Base-by-base conservation (phyloP, 2,797 vertebrate species). In the Coendou prehensilis region DNA sequence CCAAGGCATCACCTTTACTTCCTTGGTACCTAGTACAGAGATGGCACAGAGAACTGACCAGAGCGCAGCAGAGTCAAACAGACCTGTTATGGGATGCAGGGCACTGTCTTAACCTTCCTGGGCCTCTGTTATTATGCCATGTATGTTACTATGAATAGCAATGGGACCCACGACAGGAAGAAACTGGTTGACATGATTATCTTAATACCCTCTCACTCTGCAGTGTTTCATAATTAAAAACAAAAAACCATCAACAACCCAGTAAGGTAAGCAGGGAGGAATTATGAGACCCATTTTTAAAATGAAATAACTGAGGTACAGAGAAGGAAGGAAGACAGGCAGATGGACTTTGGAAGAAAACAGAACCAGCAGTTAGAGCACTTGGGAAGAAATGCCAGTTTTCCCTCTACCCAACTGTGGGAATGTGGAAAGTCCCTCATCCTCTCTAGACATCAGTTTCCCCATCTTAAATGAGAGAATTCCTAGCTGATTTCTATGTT, bases 141-240 rank as follows among this genome's bases (percentile, higher is more conserved):
- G 57, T 17, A 28, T 82, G 61, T 61, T 41, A 54, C 2, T 85
- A 56, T 41, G 64, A 93, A 23, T 50, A 73, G 67, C 76, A 91
- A 7, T 61, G 61, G 92, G 52, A 87, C 50, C 73, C 73, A 63
- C 64, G 52, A 78, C 33, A 92, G 41, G 26, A 89, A 78, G 52
- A 92, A 45, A 52, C 41, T n/a, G 17, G 45, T 22, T 50, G 63
- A 71, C 3, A 3, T 69, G 67, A 81, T 52, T 47, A 82, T 82
- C 52, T 83, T 86, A 96, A 95, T 30, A 69, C 15, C 33, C 78
- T 15, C 63, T 76, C 52, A 54, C 2, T 69, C 41, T 87, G 50
- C 14, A 85, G 84, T 57, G 57, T 86, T 83, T 82, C 83, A 69
- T 26, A 90, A 45, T 71, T 57, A 64, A 96, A 96, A 87, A 59